phyloP scores from a whole-genome alignment of 2,797 vertebrate genomes.

The Myotis daubentonii region DNA sequence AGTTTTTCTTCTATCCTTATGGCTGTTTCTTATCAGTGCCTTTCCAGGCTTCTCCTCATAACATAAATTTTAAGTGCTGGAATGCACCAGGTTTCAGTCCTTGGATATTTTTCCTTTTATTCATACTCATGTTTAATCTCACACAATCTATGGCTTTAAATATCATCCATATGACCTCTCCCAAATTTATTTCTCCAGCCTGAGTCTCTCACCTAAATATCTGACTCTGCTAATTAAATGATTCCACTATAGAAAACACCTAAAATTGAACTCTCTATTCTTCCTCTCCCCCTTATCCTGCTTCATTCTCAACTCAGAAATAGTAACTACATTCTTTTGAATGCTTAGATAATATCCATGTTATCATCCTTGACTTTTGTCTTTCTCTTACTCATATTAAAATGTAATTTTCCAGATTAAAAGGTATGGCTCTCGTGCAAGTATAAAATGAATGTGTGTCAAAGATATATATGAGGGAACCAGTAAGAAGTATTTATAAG shows the following conservation, averaged over 20 bases:
- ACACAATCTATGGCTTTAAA: not conserved
- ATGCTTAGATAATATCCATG: not conserved
- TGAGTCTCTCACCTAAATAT: not conserved
- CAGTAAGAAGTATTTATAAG: not conserved
- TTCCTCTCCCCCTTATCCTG: not conserved
- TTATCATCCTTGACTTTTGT: not conserved
- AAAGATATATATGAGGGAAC: not conserved
- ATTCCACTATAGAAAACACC: not conserved
- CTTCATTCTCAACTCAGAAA: not conserved
- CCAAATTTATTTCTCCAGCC: not conserved
- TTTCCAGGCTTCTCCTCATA: not conserved
- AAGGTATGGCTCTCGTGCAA: not conserved
- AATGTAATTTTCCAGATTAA: not conserved
- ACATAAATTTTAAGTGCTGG: not conserved
- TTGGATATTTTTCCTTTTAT: not conserved
- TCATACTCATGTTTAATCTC: not conserved
- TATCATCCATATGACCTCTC: not conserved
- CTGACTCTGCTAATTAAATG: not conserved
- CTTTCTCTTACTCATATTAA: not conserved
- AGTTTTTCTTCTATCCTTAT: not conserved
- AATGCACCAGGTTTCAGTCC: not conserved
- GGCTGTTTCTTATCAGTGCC: not conserved
- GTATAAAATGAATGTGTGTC: not conserved
- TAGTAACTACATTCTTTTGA: not conserved
- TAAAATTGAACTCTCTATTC: not conserved